Conservation (phyloP, 2,113 vertebrate species). For the Ptilonorhynchus violaceus region DNA sequence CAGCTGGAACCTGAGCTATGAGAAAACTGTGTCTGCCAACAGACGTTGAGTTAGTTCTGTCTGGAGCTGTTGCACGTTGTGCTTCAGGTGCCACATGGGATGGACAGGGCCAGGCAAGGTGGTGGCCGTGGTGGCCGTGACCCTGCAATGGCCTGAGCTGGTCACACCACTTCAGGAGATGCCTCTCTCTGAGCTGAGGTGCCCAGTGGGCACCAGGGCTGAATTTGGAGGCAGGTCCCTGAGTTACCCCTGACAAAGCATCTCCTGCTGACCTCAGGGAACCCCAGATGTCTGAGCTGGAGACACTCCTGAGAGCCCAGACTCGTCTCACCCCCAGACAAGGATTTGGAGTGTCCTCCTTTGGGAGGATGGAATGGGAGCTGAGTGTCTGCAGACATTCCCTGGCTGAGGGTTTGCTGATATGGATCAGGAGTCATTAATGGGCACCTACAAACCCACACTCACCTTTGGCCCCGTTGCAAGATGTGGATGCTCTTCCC, state of each 20-base stretch:
- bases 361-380: neutral
- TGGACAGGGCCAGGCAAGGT: neutral
- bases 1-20: neutral
- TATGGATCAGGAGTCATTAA: neutral
- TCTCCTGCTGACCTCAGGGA: neutral
- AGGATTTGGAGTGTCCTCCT: neutral
- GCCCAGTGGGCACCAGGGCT: neutral
- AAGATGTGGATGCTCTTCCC: neutral
- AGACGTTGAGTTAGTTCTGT: neutral
- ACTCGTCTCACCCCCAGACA: neutral
- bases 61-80: neutral
- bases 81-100: neutral
- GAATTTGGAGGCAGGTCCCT: neutral
- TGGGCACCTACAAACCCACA: neutral
- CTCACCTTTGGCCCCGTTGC: neutral
- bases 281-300: neutral
- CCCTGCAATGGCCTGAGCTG: neutral
- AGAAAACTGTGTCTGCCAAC: neutral
- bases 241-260: neutral
- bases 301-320: neutral
- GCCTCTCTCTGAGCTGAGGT: neutral
- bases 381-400: neutral
- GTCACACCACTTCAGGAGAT: neutral
- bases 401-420: neutral
- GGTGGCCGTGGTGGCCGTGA: rapidly evolving